Evolutionary conservation across 2,113 vertebrate species (phyloP), one percentile per base, ranked within the genome.

Genomic region (Anoura caudifer): DNA sequence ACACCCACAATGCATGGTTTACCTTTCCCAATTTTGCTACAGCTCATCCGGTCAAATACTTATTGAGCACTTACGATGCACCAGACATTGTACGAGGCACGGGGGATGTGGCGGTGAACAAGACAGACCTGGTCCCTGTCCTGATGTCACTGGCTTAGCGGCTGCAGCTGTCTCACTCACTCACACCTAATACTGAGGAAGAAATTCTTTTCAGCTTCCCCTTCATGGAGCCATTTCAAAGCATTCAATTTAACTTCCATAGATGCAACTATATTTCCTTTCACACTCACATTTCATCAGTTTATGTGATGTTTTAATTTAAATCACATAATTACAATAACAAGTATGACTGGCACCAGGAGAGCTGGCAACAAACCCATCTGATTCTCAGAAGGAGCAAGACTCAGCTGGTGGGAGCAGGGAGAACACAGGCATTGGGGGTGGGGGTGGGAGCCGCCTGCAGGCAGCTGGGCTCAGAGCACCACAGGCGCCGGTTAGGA

Each of bases 271-370:
- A 20, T 76, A 95, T 94, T 96, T 96, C 95, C 95, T 95, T 83
- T 93, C 86, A 65, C 91, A 93, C 95, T 95, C 96, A 17, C 96
- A 97, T 97, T 97, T 98, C 97, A 97, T 94, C 91, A 91, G 93
- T 96, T 97, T 98, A 97, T 98, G 95, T 95, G 96, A 97, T 97
- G 96, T 96, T 96, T 98, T 97, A 97, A 98, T 97, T 97, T 98
- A 97, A 97, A 97, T 96, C 97, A 83, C 96, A 97, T 98, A 97
- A 97, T 98, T 97, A 98, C 93, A 97, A 98, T 98, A 97, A 96
- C 96, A 97, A 97, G 91, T 96, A 91, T 89, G 91, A 96, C 95
- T 97, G 93, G 96, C 95, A 93, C 56, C 12, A 47, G 86, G 79
- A 91, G 95, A 91, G 89, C 7, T 97, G 95, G 93, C 97, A 96